Evolutionary conservation across 2,113 vertebrate species (phyloP).

Genomic region (Amphilophus citrinellus): DNA sequence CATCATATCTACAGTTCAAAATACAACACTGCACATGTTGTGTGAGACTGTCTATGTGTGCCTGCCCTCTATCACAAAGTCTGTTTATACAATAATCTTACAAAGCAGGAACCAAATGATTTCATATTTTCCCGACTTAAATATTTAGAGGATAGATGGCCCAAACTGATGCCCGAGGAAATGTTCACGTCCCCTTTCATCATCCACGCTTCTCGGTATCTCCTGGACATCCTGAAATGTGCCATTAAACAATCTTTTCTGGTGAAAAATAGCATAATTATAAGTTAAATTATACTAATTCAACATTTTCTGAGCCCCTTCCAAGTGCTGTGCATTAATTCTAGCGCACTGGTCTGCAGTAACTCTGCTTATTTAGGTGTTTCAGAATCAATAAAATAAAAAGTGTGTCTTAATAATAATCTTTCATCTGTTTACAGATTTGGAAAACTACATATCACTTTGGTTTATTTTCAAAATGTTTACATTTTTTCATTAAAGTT

Average conservation of each 20-base stretch:
- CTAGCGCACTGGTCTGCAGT: neutral
- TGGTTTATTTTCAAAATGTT: neutral
- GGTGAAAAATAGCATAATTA: conserved; percentile 7
- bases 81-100: conserved; percentile 25
- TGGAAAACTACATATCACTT: neutral
- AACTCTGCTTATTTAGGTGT: conserved; percentile 18
- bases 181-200: neutral
- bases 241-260: neutral
- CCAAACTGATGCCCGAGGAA: conserved; percentile 4
- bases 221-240: neutral
- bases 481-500: neutral
- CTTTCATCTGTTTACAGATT: neutral
- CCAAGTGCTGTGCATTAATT: neutral
- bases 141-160: neutral
- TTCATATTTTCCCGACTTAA: neutral
- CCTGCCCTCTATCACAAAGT: neutral
- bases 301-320: neutral
- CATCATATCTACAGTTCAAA: conserved; percentile 34
- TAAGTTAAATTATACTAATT: conserved; percentile 23
- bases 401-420: neutral
- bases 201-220: neutral
- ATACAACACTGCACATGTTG: conserved; percentile 6
- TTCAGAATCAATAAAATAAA: conserved; percentile 28
- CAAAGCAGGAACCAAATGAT: neutral
- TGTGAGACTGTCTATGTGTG: conserved; percentile 8